Evolutionary conservation across 92 coral and sea anemone species (phyloP).

Genomic region (Epizoanthus illoricatus): DNA sequence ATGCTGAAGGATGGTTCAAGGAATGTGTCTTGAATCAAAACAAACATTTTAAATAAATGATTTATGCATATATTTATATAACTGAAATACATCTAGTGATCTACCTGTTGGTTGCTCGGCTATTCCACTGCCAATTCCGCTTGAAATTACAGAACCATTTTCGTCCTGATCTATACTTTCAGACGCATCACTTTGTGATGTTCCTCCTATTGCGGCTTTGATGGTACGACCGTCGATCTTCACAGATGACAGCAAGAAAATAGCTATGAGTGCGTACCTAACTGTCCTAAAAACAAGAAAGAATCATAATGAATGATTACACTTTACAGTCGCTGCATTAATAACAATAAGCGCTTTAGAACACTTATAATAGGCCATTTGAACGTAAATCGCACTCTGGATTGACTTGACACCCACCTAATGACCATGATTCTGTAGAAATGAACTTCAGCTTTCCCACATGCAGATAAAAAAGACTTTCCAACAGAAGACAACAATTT

Average conservation of each 20-base stretch:
- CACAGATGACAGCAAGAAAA: conserved; percentile 9
- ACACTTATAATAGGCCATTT: background rate
- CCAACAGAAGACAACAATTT: background rate
- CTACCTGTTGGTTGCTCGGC: conserved; percentile 3
- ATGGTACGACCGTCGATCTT: background rate
- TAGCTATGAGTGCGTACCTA: background rate
- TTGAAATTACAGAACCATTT: background rate
- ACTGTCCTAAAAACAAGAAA: conserved; percentile 27
- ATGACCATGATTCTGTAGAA: background rate
- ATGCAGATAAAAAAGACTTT: conserved; percentile 8
- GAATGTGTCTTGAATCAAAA: conserved; percentile 12
- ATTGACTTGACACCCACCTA: background rate
- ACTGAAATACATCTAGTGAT: background rate
- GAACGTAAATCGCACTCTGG: too few relatives aligned
- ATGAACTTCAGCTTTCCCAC: background rate
- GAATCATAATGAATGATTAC: background rate
- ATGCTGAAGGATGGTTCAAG: background rate
- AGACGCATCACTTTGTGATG: background rate
- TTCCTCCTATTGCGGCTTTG: background rate
- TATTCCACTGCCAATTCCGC: background rate
- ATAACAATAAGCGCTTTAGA: background rate
- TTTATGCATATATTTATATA: background rate
- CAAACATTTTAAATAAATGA: background rate
- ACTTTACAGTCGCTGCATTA: background rate
- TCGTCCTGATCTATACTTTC: background rate